Evolutionary conservation across 1,140 invertebrate species (phyloP).

Genomic region (Maniola jurtina): DNA sequence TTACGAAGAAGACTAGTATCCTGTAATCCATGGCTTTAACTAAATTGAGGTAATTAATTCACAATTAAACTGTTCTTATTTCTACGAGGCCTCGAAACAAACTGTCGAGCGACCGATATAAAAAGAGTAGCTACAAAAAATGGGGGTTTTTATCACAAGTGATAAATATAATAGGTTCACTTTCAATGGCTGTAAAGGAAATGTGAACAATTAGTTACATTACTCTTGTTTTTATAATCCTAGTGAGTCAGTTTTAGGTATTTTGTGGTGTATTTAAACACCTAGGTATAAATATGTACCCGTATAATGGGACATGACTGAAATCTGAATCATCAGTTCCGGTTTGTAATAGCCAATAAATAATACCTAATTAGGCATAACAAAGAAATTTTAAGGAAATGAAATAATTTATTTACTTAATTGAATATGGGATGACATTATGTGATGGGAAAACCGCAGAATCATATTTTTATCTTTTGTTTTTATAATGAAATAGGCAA

Average conservation of each 20-base stretch:
- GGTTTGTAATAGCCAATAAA: background rate
- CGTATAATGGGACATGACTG: background rate
- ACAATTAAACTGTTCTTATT: conserved; percentile 11
- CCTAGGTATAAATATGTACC: background rate
- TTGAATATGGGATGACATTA: too few species aligned
- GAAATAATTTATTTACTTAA: too few species aligned
- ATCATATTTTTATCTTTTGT: too few species aligned
- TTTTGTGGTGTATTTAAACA: background rate
- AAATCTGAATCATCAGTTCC: background rate
- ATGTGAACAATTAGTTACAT: conserved; percentile 16
- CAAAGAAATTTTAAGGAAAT: too few species aligned
- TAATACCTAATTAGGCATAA: too few species aligned
- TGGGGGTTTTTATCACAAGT: conserved; percentile 26
- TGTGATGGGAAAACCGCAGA: too few species aligned
- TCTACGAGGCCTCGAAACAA: background rate
- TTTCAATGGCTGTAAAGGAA: conserved; percentile 21
- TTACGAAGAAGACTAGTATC: conserved; percentile 19
- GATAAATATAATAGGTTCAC: conserved; percentile 24
- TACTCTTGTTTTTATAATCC: conserved; percentile 27
- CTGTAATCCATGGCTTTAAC: conserved; percentile 12
- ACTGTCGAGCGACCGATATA: conserved; percentile 12
- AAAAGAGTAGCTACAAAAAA: conserved; percentile 23
- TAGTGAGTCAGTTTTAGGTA: conserved; percentile 6
- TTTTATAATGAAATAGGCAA: too few species aligned
- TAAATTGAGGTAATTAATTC: background rate